Percentiles rank a stretch among this genome's conserved stretches.
Evolutionary conservation across 2,888 invertebrate genomes (phyloP).

Genomic region (Lithophane socia): DNA sequence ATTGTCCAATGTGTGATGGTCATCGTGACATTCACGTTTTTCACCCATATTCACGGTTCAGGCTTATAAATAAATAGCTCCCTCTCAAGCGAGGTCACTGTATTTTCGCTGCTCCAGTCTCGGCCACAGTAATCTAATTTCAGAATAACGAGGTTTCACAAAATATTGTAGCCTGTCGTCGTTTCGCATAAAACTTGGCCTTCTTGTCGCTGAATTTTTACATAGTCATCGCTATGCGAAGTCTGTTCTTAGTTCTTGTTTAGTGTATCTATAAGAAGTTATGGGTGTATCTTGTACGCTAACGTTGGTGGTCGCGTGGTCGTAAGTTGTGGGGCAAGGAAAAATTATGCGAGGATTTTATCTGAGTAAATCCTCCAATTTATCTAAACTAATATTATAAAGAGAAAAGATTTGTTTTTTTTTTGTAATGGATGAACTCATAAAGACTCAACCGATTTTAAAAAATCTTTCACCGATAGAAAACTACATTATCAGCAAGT

Average conservation of each 20-base stretch:
- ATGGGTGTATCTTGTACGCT: neutral
- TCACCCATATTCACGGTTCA: neutral
- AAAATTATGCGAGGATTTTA: constrained; percentile 11
- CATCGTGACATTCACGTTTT: neutral
- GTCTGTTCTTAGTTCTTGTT: constrained; percentile 30
- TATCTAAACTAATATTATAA: neutral
- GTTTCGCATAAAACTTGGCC: constrained; percentile 47
- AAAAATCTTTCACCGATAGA: no score
- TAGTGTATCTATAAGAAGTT: constrained; percentile 23
- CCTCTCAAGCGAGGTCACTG: constrained; percentile 38
- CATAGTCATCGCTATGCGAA: constrained; percentile 28
- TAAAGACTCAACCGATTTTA: no score
- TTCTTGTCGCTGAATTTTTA: constrained; percentile 43
- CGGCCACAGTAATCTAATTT: constrained; percentile 55
- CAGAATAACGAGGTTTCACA: constrained; percentile 53
- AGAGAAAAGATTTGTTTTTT: no score
- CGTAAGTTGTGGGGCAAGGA: neutral
- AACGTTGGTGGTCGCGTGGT: neutral
- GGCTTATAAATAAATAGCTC: constrained; percentile 49
- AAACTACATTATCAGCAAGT: no score
- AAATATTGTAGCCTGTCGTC: constrained; percentile 47
- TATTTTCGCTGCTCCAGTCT: constrained; percentile 46
- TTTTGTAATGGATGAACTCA: no score
- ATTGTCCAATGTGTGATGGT: neutral
- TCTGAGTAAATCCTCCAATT: neutral